Evolutionary conservation across 2,113 vertebrate species (phyloP), one percentile per base, ranked within the genome.

Genomic region (Istiophorus platypterus): DNA sequence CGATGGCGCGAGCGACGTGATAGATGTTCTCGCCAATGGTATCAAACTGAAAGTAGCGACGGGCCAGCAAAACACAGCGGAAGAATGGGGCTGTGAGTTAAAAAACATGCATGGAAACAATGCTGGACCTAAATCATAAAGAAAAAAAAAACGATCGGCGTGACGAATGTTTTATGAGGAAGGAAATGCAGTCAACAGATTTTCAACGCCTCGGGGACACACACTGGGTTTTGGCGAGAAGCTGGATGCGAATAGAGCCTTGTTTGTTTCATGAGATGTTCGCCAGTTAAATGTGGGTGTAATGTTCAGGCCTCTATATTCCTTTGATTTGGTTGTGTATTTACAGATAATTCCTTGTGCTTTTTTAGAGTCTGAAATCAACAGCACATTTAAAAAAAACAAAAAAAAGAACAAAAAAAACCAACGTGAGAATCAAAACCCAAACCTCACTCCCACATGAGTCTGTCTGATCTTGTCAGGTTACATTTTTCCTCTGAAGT

Each of bases 401-500:
- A 63, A 51, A 61, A 47, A 14, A 51, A 39, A 17, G n/a, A n/a
- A n/a, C n/a, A n/a, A n/a, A n/a, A n/a, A n/a, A n/a, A n/a, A n/a
- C n/a, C n/a, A n/a, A 52, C 20, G 54, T 61, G 62, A 27, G 58
- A 70, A 65, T 56, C 3, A 9, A 37, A 71, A 49, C 42, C n/a
- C n/a, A n/a, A 51, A 56, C 65, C 39, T 75, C n/a, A 1, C 70
- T 76, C 70, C 64, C 84, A 37, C 31, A 51, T 0, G 14, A 80
- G 34, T 82, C 49, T 76, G 86, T 79, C 79, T 64, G 15, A 78
- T 80, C 88, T 84, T 52, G 90, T 84, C 75, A 22, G 80, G 74
- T 62, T 27, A 61, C 90, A 87, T 91, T 91, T 78, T 90, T 83
- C 39, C 39, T 78, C 62, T 71, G 2, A 72, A 73, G 65, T 73